phyloP scores from a whole-genome alignment of 2,888 invertebrate species.

The Coenonympha glycerion region DNA sequence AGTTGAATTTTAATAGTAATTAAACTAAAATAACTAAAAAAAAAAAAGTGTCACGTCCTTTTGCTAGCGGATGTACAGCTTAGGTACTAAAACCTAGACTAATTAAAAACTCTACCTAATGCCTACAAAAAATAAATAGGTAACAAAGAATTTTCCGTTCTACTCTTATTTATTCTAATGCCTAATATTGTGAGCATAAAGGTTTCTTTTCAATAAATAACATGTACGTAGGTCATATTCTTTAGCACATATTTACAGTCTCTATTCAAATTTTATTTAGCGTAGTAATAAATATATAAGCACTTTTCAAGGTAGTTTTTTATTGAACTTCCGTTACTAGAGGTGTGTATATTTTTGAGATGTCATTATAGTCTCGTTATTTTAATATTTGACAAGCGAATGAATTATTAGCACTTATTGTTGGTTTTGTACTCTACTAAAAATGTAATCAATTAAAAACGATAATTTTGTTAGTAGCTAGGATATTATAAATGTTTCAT shows the following conservation, averaged over 20 bases:
- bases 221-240: constrained; percentile 5
- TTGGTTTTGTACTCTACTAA: no score
- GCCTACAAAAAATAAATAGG: no score
- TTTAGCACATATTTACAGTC: constrained; percentile 9
- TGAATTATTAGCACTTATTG: neutral
- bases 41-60: neutral
- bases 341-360: neutral
- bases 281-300: constrained; percentile 4
- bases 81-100: constrained; percentile 10
- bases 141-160: no score
- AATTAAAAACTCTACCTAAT: constrained; percentile 6
- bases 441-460: no score
- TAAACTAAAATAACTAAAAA: neutral
- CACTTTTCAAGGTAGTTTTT: constrained; percentile 3
- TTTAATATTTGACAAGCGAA: neutral
- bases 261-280: neutral
- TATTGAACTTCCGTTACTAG: constrained; percentile 1
- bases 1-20: no score
- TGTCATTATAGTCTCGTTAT: neutral
- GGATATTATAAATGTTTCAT: no score
- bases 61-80: constrained; percentile 13
- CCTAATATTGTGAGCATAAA: neutral
- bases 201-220: neutral
- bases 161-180: no score
- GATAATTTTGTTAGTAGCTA: no score